Evolutionary conservation across 2,797 vertebrate species (phyloP), one percentile per base, ranked within the genome.

Genomic region (Mus spretus): DNA sequence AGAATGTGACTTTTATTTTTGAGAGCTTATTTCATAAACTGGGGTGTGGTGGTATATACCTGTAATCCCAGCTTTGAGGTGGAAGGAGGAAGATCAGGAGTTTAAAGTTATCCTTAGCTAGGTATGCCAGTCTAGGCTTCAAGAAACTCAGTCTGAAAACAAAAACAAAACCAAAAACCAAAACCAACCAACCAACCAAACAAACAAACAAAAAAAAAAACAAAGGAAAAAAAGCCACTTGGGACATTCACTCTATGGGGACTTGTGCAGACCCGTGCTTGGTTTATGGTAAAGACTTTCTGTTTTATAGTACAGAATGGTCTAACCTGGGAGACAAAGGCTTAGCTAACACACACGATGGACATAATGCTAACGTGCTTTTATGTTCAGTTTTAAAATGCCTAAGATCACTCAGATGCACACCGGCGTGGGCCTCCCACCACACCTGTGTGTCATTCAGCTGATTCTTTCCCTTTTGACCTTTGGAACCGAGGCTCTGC

Each of bases 381-480:
- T 92, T 61, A 22, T 80, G 37, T 83, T 95, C 72, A 22, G n/a
- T 50, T 83, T 93, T 75, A 89, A 75, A 92, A 44, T 72, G 63
- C 37, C 34, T 14, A 55, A 53, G 74, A 91, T 37, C 47, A 40
- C 72, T 67, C 57, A 17, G n/a, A 63, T n/a, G n/a, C 34, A 40
- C 34, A 7, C 1, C 9, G n/a, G 17, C n/a, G 28, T 14, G 10
- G 19, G 40, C 83, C 44, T 93, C 80, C 22, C 44, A 91, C 59
- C 26, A 12, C 40, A 47, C 84, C 77, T 91, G 55, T 24, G 61
- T 26, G 2, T 72, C 81, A 44, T 22, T 74, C 44, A 77, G 63
- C 78, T 40, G 37, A 34, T 87, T 17, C 78, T 63, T 92, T 81
- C 84, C 92, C 31, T 83, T 91, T 92, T 89, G 79, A 91, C 61